These are phyloP conservation scores for Teleopsis dalmanni DNA, from an alignment of 1,140 invertebrate species.

Conservation along the genomic window DNA sequence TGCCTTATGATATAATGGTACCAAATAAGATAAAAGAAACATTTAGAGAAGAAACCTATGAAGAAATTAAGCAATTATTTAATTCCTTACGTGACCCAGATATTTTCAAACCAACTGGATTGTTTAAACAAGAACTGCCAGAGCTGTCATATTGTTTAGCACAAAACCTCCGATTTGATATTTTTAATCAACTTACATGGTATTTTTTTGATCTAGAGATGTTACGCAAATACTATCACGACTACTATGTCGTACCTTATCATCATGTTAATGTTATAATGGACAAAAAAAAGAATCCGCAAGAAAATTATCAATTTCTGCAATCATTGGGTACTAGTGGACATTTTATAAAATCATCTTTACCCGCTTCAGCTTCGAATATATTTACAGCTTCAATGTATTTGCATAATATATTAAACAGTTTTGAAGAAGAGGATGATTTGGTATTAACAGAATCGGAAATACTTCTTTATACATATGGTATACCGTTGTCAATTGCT, in stretches of 20 bases:
- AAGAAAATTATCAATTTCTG: conserved; percentile 8
- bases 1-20: conserved; percentile 26
- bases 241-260: conserved; percentile 24
- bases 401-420: conserved; percentile 24
- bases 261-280: conserved; percentile 22
- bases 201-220: conserved; percentile 31
- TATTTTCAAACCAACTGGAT: conserved; percentile 20
- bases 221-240: conserved; percentile 23
- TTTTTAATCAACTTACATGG: conserved; percentile 31
- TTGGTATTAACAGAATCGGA: too few relatives aligned
- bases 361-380: conserved; percentile 17
- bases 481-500: too few relatives aligned
- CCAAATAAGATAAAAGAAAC: conserved; percentile 24
- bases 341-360: conserved; percentile 20
- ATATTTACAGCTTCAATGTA: conserved; percentile 21
- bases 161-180: conserved; percentile 12
- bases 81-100: conserved; percentile 18
- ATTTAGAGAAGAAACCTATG: conserved; percentile 17
- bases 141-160: conserved; percentile 33
- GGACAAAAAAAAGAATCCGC: conserved; percentile 12
- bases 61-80: conserved; percentile 19
- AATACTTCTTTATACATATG: too few relatives aligned
- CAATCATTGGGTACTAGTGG: conserved; percentile 24
- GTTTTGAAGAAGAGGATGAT: too few relatives aligned
- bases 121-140: conserved; percentile 29